Percentiles rank a stretch among this genome's conserved stretches.
Evolutionary conservation across 2,113 vertebrate genomes (phyloP).

Genomic region (Archocentrus centrarchus): DNA sequence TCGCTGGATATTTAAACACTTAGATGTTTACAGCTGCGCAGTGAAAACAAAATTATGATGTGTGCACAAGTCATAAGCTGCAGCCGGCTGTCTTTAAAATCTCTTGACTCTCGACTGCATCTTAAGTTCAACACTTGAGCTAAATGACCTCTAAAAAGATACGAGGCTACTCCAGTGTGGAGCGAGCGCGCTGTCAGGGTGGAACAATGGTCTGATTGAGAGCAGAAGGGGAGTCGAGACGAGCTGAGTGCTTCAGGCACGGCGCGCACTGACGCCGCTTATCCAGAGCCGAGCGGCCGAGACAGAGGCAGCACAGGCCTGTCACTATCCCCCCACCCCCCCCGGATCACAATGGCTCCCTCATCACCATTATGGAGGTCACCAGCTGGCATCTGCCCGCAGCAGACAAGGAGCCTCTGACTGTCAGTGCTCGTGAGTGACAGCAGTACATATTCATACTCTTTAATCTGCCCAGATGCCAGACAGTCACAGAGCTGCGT

Average conservation of each 20-base stretch:
- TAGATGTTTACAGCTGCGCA: not conserved
- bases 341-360: constrained; percentile 49
- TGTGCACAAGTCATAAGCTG: not conserved
- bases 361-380: constrained; percentile 64
- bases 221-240: constrained; percentile 9
- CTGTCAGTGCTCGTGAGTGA: constrained; percentile 30
- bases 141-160: constrained; percentile 14
- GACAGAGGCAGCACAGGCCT: constrained; percentile 44
- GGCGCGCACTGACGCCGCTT: not conserved
- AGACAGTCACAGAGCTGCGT: constrained; percentile 38
- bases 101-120: not conserved
- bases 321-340: constrained; percentile 26
- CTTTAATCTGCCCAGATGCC: constrained; percentile 64
- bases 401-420: constrained; percentile 43
- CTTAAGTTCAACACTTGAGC: constrained; percentile 9
- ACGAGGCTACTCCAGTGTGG: not conserved
- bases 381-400: constrained; percentile 65
- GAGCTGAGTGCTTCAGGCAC: constrained; percentile 17
- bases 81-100: not conserved
- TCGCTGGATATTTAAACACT: constrained; percentile 26
- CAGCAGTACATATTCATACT: constrained; percentile 21
- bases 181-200: not conserved
- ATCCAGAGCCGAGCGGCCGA: constrained; percentile 14
- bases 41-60: constrained; percentile 19
- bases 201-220: constrained; percentile 59